Percentiles rank a stretch among this genome's conserved stretches.
These are phyloP conservation scores for Chionoecetes opilio DNA, from an alignment of 1,140 invertebrate species.

Conservation along the genomic window DNA sequence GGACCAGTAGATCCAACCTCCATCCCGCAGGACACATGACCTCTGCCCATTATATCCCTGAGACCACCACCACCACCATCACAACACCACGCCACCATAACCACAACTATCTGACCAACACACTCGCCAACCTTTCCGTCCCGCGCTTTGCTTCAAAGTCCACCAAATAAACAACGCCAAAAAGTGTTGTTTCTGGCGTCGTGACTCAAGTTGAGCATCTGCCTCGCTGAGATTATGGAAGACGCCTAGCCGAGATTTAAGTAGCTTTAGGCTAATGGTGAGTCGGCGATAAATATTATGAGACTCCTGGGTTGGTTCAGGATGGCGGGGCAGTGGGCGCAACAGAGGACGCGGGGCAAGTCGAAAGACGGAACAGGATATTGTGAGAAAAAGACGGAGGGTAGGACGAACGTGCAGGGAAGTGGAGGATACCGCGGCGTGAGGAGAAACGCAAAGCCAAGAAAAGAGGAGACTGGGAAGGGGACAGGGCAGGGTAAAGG, in stretches of 20 bases:
- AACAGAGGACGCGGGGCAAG: background rate
- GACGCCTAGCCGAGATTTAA: background rate
- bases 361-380: background rate
- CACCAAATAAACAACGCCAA: background rate
- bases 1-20: background rate
- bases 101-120: background rate
- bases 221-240: background rate
- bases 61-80: too few species aligned
- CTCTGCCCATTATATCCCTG: too few species aligned
- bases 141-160: too few species aligned
- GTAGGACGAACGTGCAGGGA: background rate
- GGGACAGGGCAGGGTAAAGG: too few species aligned
- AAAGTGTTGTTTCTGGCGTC: background rate
- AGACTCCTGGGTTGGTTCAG: background rate
- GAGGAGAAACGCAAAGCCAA: too few species aligned
- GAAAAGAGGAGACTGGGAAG: too few species aligned
- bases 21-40: background rate
- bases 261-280: background rate
- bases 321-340: background rate
- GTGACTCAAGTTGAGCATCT: background rate
- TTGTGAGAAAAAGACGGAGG: background rate
- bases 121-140: background rate
- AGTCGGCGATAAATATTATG: background rate
- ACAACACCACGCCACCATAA: too few species aligned
- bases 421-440: too few species aligned